A percentile compares a stretch with the other conserved stretches of the same genome.
Conservation (phyloP, 2,113 vertebrate genomes). For the Galeopterus variegatus region DNA sequence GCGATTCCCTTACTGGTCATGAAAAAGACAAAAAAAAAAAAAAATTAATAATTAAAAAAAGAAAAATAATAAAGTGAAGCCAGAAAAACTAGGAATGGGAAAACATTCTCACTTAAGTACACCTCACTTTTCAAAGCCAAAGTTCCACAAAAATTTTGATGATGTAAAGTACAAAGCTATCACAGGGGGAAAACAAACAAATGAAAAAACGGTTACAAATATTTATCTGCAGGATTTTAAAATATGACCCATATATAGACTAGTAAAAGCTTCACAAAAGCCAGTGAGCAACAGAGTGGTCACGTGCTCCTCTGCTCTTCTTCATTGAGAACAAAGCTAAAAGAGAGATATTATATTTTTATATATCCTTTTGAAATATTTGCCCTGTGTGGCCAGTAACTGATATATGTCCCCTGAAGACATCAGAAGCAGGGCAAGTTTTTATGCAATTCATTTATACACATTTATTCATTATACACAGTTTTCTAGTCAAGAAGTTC, state of each 20-base stretch:
- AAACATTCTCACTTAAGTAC: neutral
- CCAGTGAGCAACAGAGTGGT: neutral
- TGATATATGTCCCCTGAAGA: neutral
- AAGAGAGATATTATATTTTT: neutral
- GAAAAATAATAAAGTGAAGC: neutral
- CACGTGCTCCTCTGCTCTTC: neutral
- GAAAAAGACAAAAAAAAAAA: too few species aligned
- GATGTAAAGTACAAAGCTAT: conserved; percentile 33
- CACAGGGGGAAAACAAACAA: too few species aligned
- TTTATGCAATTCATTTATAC: neutral
- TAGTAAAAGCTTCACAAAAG: conserved; percentile 5
- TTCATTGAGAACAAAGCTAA: conserved; percentile 2
- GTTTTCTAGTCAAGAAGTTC: neutral
- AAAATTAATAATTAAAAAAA: conserved; percentile 36
- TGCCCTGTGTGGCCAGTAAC: neutral
- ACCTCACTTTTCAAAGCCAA: conserved; percentile 10
- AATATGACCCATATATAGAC: neutral
- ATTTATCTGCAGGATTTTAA: neutral
- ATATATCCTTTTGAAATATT: conserved; percentile 18
- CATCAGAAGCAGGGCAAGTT: neutral
- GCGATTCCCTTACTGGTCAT: too few species aligned
- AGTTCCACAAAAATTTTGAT: neutral
- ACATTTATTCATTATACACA: too few species aligned
- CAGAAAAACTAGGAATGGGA: neutral
- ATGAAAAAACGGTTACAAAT: neutral